These are phyloP conservation scores for Chelonus formosanus DNA, from an alignment of 2,888 invertebrate species.

Conservation along the genomic window DNA sequence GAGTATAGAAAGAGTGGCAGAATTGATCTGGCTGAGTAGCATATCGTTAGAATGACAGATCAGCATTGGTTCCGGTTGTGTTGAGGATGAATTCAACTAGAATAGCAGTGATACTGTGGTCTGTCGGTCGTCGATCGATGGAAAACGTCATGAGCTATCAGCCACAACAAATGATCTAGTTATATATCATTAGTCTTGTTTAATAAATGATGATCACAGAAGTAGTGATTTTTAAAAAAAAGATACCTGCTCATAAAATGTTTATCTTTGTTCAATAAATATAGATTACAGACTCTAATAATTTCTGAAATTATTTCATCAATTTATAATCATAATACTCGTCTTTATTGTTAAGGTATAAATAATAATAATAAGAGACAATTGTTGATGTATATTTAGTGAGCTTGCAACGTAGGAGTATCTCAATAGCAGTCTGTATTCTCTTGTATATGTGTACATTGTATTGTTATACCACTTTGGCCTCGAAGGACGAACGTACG, in stretches of 20 bases:
- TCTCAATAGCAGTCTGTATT: slow-evolving; percentile 12
- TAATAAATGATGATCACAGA: slow-evolving; percentile 55
- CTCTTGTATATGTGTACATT: slow-evolving; percentile 53
- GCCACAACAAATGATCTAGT: slow-evolving; percentile 59
- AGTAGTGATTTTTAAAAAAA: background rate
- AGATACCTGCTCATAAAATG: no score
- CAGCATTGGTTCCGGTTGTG: slow-evolving; percentile 44
- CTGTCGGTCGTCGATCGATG: slow-evolving; percentile 58
- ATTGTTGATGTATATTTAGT: background rate
- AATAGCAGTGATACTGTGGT: slow-evolving; percentile 38
- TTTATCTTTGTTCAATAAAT: no score
- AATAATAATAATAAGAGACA: background rate
- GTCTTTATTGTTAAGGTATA: no score
- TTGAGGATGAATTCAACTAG: slow-evolving; percentile 30
- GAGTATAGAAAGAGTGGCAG: slow-evolving; percentile 25
- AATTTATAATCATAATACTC: background rate
- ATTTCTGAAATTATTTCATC: background rate
- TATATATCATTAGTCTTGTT: slow-evolving; percentile 49
- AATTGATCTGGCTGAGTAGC: slow-evolving; percentile 43
- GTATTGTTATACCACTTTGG: slow-evolving; percentile 52
- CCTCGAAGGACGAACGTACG: slow-evolving; percentile 46
- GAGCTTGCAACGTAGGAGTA: no score
- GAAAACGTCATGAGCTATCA: slow-evolving; percentile 59
- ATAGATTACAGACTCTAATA: background rate
- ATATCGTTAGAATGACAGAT: slow-evolving; percentile 51